Base-by-base conservation (phyloP, 2,113 vertebrate species). In the Sus scrofa region DNA sequence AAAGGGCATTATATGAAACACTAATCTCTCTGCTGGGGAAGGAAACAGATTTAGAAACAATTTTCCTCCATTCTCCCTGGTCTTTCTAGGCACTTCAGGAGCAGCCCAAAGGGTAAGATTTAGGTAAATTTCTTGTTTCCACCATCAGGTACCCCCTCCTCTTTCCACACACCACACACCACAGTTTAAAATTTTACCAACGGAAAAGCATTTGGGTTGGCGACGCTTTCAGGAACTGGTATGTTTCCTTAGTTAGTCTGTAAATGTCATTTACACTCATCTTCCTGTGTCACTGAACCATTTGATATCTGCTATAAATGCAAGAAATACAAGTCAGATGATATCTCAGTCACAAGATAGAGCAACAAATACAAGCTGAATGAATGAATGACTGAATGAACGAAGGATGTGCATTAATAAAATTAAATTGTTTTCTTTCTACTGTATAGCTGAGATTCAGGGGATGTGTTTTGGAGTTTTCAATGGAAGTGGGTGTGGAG, bases 181-280 rank as follows among this genome's bases (percentile, higher is more conserved):
- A 85, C 4, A 26, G 34, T 86, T 74, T 82, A 44, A 81, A 63
- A 30, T 56, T 94, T 68, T 62, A 50, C 63, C 50, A 50, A 32
- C 22, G 50, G 16, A 93, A 82, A 94, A 68, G 86, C 54, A 83
- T 83, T 86, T 62, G 30, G 50, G 14, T 91, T 88, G 93, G 81
- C 32, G 93, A 78, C 56, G 73, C 34, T 81, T 91, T 20, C 50
- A 77, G 74, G 34, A 79, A 62, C 44, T 73, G 39, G 56, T 34
- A 26, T 62, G 11, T 90, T 30, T 85, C 70, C 32, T 58, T 83
- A 58, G 24, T 62, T 88, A 86, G 62, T 60, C 79, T 67, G 8
- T n/a, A 93, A 93, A 65, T 65, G 58, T 56, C 39, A 74, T 44
- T 89, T 81, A 32, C 2, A 22, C 18, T 71, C 18, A 13, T 84